Base-by-base conservation (phyloP, 2,888 invertebrate genomes). In the Habroteleia sp. region DNA sequence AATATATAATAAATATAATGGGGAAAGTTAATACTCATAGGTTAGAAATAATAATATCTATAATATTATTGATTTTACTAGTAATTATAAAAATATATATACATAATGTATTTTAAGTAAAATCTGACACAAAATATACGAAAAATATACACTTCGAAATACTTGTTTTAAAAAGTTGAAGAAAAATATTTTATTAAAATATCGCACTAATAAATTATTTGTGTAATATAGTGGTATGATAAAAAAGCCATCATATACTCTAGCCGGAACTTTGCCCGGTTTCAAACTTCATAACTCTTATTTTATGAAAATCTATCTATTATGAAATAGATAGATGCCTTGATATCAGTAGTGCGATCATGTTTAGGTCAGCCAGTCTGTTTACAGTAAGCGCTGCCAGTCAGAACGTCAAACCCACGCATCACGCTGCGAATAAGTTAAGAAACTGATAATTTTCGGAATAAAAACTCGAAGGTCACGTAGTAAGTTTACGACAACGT, bases 361-460 rank as follows among this genome's bases (percentile, higher is more conserved):
- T 56, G 71, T 46, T 71, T 71, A 31, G 29, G 71, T 63, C 71
- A 48, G 54, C 41, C 50, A 25, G 7, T 33, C 17, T 20, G 16
- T 27, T 10, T 17, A 8, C 25, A 14, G 6, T 23, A 13, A n/a
- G 16, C 8, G 14, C 14, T 31, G 42, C n/a, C 7, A 11, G 44
- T 16, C 29, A 11, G 11, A 11, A 20, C 14, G 39, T 29, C 46
- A 66, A 46, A 16, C 14, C 20, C 52, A 54, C 37, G 14, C 39
- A 25, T 31, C 13, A 35, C 44, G 44, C 20, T 41, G 25, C 48
- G 27, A 66, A 56, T 48, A 66, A 46, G 42, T 52, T 11, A 35
- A 65, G 37, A 25, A 42, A 37, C 29, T 29, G 54, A 56, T 56
- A 66, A 66, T n/a, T n/a, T 66, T 56, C 33, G 37, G 31, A 16